Evolutionary conservation across 2,797 vertebrate genomes (phyloP).

Genomic region (Sebastes diploproa): DNA sequence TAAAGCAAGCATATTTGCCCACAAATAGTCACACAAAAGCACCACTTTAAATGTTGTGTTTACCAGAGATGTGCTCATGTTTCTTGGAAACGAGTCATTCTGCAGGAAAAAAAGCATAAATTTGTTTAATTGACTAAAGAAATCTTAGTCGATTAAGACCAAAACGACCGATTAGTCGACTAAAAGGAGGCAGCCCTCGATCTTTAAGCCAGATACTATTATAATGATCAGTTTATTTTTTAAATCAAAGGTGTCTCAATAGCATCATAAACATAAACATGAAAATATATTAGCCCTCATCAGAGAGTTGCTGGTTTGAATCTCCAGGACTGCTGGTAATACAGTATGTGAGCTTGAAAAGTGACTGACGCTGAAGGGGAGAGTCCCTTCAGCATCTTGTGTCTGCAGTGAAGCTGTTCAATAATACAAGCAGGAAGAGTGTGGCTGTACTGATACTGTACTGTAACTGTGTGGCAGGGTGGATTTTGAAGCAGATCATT

Average conservation of each 20-base stretch:
- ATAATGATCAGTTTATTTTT: not conserved
- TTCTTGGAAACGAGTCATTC: too few species aligned
- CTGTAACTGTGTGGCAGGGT: constrained; percentile 8
- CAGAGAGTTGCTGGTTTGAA: not conserved
- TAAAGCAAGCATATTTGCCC: too few species aligned
- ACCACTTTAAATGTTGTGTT: too few species aligned
- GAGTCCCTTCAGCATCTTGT: not conserved
- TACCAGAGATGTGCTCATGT: too few species aligned
- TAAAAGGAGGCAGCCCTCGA: too few species aligned
- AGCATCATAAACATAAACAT: not conserved
- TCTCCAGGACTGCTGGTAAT: not conserved
- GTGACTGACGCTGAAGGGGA: not conserved
- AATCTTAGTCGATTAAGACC: too few species aligned
- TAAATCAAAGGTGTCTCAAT: not conserved
- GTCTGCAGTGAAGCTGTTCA: constrained; percentile 15
- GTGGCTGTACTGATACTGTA: not conserved
- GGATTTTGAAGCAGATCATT: not conserved
- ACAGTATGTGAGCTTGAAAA: not conserved
- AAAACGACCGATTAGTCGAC: too few species aligned
- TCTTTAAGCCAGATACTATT: not conserved
- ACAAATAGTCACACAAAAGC: too few species aligned
- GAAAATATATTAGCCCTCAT: not conserved
- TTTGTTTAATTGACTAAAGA: too few species aligned
- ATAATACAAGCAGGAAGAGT: not conserved
- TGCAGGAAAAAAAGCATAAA: too few species aligned